Evolutionary conservation across 2,888 invertebrate species (phyloP).

Genomic region (Tachina grossa): DNA sequence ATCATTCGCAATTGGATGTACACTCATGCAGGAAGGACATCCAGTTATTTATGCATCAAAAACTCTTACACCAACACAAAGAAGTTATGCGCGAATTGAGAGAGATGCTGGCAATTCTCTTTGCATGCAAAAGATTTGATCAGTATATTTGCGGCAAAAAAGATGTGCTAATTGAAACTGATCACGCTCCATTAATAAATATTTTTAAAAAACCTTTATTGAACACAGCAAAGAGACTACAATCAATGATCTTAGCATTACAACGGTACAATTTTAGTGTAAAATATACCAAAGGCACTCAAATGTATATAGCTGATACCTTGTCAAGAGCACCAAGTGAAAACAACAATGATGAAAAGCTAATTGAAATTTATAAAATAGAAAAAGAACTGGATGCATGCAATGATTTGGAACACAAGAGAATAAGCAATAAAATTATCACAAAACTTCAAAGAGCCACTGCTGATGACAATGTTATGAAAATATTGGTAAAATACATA

Average conservation of each 20-base stretch:
- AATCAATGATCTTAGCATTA: constrained; percentile 32
- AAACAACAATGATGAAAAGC: background rate
- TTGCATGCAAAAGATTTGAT: constrained; percentile 10
- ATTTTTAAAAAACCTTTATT: constrained; percentile 9
- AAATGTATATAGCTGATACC: constrained; percentile 29
- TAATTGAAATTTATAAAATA: constrained; percentile 13
- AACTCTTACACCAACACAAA: background rate
- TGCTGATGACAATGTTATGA: constrained; percentile 1
- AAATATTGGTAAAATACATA: constrained; percentile 9
- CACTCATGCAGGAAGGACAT: background rate
- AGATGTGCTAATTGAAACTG: background rate
- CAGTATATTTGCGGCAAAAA: background rate
- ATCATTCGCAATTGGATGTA: background rate
- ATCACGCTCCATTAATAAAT: constrained; percentile 5
- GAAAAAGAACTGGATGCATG: constrained; percentile 12
- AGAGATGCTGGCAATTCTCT: constrained; percentile 1
- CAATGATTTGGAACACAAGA: constrained; percentile 14
- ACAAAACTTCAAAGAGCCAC: constrained; percentile 13
- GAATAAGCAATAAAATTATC: constrained; percentile 22
- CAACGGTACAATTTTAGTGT: constrained; percentile 33
- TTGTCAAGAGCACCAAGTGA: constrained; percentile 23
- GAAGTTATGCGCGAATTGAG: constrained; percentile 18
- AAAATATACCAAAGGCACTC: constrained; percentile 15
- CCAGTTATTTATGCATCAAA: background rate
- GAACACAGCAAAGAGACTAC: constrained; percentile 18